Percentiles rank a stretch among this genome's conserved stretches.
Conservation (phyloP, 2,888 invertebrate species). For the Seladonia tumulorum region DNA sequence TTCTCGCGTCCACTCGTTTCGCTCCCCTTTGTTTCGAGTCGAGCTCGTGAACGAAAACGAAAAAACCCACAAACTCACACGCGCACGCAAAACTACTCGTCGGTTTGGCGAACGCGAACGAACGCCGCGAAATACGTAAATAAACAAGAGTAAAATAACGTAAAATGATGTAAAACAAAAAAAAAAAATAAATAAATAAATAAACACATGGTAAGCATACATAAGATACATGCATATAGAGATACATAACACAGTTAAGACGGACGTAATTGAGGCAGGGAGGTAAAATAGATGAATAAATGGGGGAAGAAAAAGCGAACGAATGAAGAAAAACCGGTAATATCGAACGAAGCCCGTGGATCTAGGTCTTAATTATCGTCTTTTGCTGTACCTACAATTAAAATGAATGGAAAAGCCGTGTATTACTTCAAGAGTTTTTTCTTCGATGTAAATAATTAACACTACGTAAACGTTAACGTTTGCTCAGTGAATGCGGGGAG, state of each 20-base stretch:
- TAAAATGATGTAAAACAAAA: background rate
- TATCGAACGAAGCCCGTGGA: slow-evolving; percentile 55
- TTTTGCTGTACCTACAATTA: slow-evolving; percentile 77
- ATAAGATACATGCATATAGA: background rate
- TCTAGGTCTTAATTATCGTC: slow-evolving; percentile 70
- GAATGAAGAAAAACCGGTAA: slow-evolving; percentile 23
- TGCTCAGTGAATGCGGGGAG: slow-evolving; percentile 67
- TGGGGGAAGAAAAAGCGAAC: background rate
- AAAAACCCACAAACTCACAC: background rate
- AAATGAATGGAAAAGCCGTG: slow-evolving; percentile 74
- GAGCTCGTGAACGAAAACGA: slow-evolving; percentile 25
- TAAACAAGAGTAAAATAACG: slow-evolving; percentile 2
- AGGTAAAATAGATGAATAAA: slow-evolving; percentile 1
- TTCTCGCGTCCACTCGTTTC: background rate
- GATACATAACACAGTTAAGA: slow-evolving; percentile 17
- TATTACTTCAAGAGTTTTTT: slow-evolving; percentile 78
- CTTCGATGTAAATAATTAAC: slow-evolving; percentile 84
- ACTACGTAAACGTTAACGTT: slow-evolving; percentile 77
- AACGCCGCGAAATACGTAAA: background rate
- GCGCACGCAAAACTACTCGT: background rate
- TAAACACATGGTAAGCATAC: slow-evolving; percentile 7
- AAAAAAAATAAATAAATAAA: background rate
- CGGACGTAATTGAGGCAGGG: background rate
- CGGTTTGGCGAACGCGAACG: slow-evolving; percentile 5
- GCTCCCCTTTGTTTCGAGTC: background rate